Evolutionary conservation across 2,113 vertebrate genomes (phyloP), one percentile per base, ranked within the genome.

Genomic region (Gopherus flavomarginatus): DNA sequence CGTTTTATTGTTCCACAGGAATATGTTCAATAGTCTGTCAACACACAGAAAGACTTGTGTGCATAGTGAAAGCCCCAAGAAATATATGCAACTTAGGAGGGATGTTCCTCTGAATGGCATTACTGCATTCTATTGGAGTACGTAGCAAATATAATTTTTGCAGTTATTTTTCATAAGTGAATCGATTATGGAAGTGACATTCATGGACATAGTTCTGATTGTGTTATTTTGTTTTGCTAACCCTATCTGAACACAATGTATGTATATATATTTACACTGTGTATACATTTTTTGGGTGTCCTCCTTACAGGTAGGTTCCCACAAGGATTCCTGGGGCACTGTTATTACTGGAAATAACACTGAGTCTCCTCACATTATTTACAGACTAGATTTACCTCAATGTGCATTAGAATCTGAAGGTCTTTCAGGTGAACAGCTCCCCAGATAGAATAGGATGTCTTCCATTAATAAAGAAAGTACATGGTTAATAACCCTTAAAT

Each of bases 21-120:
- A 94, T 3, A 59, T 2, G 24, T 62, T 88, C 29, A 96, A 94
- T 22, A 90, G 72, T 75, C 52, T 29, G 53, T 88, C 54, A 88
- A 22, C 12, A 38, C 6, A 49, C 44, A 80, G 14, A 62, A 62
- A 50, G 75, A 35, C 38, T 88, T 17, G 17, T 31, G 5, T 47
- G 22, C 24, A 85, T 50, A 50, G 35, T 50, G 44, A 50, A 6
- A 8, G 24, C 86, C 62, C 52, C 92, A 29, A 85, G 83, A 91
- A 92, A 42, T 0, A 0, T 9, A 5, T 27, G 56, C 19, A 57
- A 27, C 27, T 26, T 83, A 72, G 57, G 22, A 5, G 49, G 81
- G 6, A 59, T 65, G 80, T 85, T 83, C 62, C 38, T 59, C 75
- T 77, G 42, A 89, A 79, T 16, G 7, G 14, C 8, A 95, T 72